Conservation (phyloP, 1,140 invertebrate genomes). For the Mylabris phalerata region DNA sequence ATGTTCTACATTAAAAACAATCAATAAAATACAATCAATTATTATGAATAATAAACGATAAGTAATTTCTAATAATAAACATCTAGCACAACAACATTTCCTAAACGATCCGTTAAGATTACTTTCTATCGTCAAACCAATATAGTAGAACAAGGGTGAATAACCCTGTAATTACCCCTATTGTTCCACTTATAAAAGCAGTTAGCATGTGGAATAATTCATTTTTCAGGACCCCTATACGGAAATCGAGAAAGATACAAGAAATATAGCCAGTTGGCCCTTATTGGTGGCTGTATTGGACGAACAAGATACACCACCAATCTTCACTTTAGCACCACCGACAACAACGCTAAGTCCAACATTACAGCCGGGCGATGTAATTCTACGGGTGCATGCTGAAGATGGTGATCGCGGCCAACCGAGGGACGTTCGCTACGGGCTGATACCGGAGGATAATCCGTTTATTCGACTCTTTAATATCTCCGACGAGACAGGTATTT, state of each 20-base stretch:
- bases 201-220: no score
- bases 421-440: slow-evolving; percentile 71
- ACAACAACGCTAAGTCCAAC: slow-evolving; percentile 62
- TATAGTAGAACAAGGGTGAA: no score
- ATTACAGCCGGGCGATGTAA: slow-evolving; percentile 56
- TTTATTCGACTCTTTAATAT: slow-evolving; percentile 78
- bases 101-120: no score
- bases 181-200: no score
- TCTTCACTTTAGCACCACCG: slow-evolving; percentile 74
- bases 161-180: no score
- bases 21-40: no score
- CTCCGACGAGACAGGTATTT: slow-evolving; percentile 68
- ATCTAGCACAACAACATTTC: no score
- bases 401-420: slow-evolving; percentile 83
- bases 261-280: slow-evolving; percentile 76
- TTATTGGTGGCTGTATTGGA: slow-evolving; percentile 76
- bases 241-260: slow-evolving; percentile 67
- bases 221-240: slow-evolving; percentile 70
- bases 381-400: slow-evolving; percentile 70
- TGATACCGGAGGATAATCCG: slow-evolving; percentile 74
- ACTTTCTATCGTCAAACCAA: no score
- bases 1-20: no score
- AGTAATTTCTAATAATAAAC: no score
- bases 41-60: no score
- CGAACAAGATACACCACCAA: slow-evolving; percentile 78